phyloP scores from a whole-genome alignment of 2,888 invertebrate genomes.

The Andrena marginata region DNA sequence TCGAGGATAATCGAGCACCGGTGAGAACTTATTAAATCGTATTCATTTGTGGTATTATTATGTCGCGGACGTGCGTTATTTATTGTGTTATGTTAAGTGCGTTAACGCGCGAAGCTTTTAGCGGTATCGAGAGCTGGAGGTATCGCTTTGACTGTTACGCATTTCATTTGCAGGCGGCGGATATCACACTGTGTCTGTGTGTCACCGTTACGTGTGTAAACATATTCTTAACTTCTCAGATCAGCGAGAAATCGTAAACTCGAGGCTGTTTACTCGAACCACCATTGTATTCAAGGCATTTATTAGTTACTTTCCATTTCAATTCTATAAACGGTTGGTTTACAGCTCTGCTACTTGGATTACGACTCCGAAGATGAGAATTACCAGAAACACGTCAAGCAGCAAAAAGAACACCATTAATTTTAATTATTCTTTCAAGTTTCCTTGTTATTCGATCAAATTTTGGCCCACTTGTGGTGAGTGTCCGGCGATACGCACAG shows the following conservation, averaged over 20 bases:
- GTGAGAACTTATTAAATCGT: slow-evolving; percentile 18
- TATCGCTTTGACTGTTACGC: slow-evolving; percentile 4
- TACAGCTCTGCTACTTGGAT: too few relatives aligned
- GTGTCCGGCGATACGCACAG: slow-evolving; percentile 12
- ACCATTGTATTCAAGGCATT: neutral
- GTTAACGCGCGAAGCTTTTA: neutral
- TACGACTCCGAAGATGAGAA: too few relatives aligned
- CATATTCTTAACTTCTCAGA: neutral
- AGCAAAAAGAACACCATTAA: neutral
- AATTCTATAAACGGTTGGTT: too few relatives aligned
- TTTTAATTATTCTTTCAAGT: neutral
- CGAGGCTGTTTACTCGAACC: slow-evolving; percentile 11
- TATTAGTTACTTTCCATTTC: slow-evolving; percentile 4
- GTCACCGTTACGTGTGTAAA: slow-evolving; percentile 2
- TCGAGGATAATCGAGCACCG: slow-evolving; percentile 10
- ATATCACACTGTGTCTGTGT: neutral
- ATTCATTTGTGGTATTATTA: slow-evolving; percentile 4
- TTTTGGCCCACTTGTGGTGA: neutral
- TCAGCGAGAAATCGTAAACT: slow-evolving; percentile 29
- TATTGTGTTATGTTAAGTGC: neutral
- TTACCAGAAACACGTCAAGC: too few relatives aligned
- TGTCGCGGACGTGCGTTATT: slow-evolving; percentile 1
- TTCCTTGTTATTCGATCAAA: neutral
- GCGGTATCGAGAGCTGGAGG: neutral
- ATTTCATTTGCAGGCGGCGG: neutral